Percentiles rank a stretch among this genome's conserved stretches.
Conservation (phyloP, 2,888 invertebrate species). For the Eurytoma californica region DNA sequence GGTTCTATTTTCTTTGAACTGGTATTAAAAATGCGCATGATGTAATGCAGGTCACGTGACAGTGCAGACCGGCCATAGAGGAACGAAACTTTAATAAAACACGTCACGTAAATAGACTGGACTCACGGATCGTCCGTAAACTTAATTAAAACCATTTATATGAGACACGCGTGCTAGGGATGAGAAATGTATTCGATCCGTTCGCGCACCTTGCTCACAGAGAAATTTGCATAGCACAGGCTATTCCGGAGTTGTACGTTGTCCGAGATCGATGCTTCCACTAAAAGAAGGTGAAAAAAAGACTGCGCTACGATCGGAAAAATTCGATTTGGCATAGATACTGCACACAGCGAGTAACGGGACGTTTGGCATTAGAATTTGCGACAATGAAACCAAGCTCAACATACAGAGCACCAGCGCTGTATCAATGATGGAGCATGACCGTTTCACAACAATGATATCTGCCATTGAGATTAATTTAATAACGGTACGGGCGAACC, state of each 20-base stretch:
- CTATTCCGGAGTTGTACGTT: slow-evolving; percentile 3
- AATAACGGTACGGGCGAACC: background rate
- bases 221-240: slow-evolving; percentile 27
- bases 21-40: slow-evolving; percentile 4
- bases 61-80: background rate
- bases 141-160: slow-evolving; percentile 53
- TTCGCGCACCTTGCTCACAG: background rate
- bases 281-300: background rate
- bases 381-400: background rate
- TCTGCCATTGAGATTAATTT: slow-evolving; percentile 2
- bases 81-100: slow-evolving; percentile 52
- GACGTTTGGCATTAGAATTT: background rate
- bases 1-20: too few species aligned
- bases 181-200: background rate
- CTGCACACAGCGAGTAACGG: background rate
- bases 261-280: background rate
- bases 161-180: slow-evolving; percentile 8
- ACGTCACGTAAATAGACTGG: slow-evolving; percentile 48
- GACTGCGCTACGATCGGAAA: background rate
- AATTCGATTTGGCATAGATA: background rate
- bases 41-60: background rate
- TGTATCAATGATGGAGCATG: background rate
- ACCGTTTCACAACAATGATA: too few species aligned
- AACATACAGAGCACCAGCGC: background rate
- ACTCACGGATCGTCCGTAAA: slow-evolving; percentile 35